Evolutionary conservation across 2,113 vertebrate species (phyloP).

Genomic region (Aptenodytes patagonicus): DNA sequence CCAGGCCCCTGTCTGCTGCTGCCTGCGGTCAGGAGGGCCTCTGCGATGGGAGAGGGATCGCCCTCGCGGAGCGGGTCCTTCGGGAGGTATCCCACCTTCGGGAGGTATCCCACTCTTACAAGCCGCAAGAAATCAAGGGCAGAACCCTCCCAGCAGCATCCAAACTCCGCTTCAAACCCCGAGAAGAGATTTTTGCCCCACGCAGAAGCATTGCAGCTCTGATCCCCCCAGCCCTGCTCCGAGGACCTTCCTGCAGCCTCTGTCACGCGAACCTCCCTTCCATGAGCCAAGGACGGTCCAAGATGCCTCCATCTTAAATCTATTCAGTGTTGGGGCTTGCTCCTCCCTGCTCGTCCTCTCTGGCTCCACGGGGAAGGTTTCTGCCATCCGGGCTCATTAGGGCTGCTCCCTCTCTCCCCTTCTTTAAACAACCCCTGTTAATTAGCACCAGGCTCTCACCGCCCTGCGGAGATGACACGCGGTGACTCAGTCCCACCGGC

Average conservation of each 20-base stretch:
- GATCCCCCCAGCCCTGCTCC: neutral
- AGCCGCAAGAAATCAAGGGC: neutral
- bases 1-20: neutral
- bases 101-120: neutral
- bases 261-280: neutral
- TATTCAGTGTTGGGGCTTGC: neutral
- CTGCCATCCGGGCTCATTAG: neutral
- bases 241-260: neutral
- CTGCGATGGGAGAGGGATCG: accelerated
- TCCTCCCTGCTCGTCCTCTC: neutral
- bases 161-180: neutral
- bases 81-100: neutral
- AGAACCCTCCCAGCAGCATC: neutral
- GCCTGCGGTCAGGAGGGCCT: accelerated
- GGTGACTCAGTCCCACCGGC: conserved; percentile 35
- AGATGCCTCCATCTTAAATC: neutral
- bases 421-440: neutral
- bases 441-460: neutral
- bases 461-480: neutral
- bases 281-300: accelerated
- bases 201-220: neutral
- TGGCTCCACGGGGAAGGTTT: neutral
- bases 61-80: neutral
- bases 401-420: neutral
- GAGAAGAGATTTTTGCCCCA: neutral